These are phyloP conservation scores for Hestina assimilis DNA, from an alignment of 1,140 invertebrate genomes.

Conservation along the genomic window DNA sequence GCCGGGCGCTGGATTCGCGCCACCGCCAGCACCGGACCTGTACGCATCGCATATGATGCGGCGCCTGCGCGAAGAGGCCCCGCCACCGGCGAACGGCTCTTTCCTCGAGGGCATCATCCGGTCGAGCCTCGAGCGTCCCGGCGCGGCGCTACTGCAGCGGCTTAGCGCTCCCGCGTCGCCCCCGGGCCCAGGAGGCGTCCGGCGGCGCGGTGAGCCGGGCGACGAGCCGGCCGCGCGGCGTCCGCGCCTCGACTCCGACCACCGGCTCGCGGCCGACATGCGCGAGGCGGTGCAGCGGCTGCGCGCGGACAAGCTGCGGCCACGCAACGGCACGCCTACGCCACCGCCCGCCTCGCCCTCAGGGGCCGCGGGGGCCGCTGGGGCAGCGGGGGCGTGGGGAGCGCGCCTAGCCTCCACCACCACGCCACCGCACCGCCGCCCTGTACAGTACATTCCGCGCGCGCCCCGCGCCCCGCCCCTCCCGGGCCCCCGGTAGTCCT, in stretches of 20 bases:
- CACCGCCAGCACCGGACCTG: conserved; percentile 79
- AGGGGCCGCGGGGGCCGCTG: conserved; percentile 37
- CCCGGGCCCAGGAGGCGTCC: conserved; percentile 33
- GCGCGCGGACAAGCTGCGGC: conserved; percentile 64
- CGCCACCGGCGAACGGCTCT: conserved; percentile 82
- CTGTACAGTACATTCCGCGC: conserved; percentile 8
- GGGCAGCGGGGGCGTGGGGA: conserved; percentile 39
- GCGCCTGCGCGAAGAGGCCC: conserved; percentile 84
- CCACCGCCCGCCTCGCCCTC: conserved; percentile 45
- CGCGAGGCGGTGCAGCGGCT: conserved; percentile 79
- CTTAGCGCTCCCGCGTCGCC: conserved; percentile 82
- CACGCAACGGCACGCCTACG: conserved; percentile 62
- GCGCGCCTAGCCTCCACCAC: conserved; percentile 29
- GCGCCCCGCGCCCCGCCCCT: conserved; percentile 34
- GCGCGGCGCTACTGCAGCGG: conserved; percentile 85
- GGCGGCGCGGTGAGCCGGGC: conserved; percentile 46
- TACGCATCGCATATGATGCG: conserved; percentile 91
- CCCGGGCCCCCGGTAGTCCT: conserved; percentile 25
- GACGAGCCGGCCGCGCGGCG: conserved; percentile 58
- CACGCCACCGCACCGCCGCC: no score
- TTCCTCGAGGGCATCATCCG: conserved; percentile 90
- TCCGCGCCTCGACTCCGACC: conserved; percentile 69
- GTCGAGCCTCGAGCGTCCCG: conserved; percentile 85
- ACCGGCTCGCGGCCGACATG: conserved; percentile 76
- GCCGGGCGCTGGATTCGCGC: conserved; percentile 57